These are phyloP conservation scores for Dysdera silvatica DNA, from an alignment of 1,140 invertebrate species.

Conservation along the genomic window DNA sequence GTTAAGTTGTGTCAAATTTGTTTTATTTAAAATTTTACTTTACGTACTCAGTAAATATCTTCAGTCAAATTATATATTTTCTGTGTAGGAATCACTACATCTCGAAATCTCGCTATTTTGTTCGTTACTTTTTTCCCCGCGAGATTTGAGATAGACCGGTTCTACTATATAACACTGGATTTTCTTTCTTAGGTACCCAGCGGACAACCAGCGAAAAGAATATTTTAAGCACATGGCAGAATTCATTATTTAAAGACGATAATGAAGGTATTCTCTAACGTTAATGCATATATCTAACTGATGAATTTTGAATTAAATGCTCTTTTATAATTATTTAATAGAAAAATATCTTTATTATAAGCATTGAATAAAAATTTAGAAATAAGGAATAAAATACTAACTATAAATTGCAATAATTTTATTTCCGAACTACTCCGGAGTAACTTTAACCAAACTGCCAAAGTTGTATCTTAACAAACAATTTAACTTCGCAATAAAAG, in stretches of 20 bases:
- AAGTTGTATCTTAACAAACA: too few relatives aligned
- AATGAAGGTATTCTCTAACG: conserved; percentile 28
- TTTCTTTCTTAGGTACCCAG: conserved; percentile 13
- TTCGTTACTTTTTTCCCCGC: background rate
- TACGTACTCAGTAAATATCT: background rate
- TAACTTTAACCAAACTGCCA: too few relatives aligned
- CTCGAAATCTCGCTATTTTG: background rate
- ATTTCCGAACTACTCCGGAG: too few relatives aligned
- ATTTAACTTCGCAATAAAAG: too few relatives aligned
- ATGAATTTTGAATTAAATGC: too few relatives aligned
- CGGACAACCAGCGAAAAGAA: conserved; percentile 28
- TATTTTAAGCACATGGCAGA: conserved; percentile 18
- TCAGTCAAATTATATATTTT: background rate
- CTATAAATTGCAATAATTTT: too few relatives aligned
- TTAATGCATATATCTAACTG: too few relatives aligned
- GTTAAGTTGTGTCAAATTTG: too few relatives aligned
- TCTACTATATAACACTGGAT: background rate
- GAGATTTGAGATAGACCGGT: background rate
- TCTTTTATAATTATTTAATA: too few relatives aligned
- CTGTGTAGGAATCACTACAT: background rate
- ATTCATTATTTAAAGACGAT: conserved; percentile 22
- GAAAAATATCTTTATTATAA: too few relatives aligned
- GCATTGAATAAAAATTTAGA: too few relatives aligned
- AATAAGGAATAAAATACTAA: too few relatives aligned
- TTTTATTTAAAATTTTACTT: background rate